Percentiles rank a stretch among this genome's conserved stretches.
Evolutionary conservation across 2,888 invertebrate species (phyloP).

Genomic region (Octodonta nipae): DNA sequence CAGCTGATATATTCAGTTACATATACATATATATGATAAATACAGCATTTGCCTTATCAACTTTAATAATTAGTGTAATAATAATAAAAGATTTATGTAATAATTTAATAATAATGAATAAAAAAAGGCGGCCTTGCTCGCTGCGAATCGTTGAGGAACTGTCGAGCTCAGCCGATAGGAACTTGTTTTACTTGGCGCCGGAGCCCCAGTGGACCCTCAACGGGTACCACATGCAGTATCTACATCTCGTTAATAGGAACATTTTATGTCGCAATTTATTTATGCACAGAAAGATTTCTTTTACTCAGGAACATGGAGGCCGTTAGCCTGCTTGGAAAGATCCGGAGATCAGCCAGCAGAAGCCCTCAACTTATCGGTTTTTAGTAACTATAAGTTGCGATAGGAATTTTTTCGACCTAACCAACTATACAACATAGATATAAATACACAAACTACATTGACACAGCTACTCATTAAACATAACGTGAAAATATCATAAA

Average conservation of each 20-base stretch:
- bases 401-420: slow-evolving; percentile 38
- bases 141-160: slow-evolving; percentile 35
- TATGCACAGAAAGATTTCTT: slow-evolving; percentile 30
- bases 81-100: slow-evolving; percentile 35
- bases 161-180: slow-evolving; percentile 34
- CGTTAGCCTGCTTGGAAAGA: slow-evolving; percentile 1
- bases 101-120: slow-evolving; percentile 37
- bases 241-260: slow-evolving; percentile 37
- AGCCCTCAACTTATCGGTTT: slow-evolving; percentile 14
- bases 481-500: too few relatives aligned
- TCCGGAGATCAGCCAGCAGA: slow-evolving; percentile 15
- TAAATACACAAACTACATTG: slow-evolving; percentile 34
- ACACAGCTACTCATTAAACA: slow-evolving; percentile 35
- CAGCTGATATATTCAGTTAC: slow-evolving; percentile 35
- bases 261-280: slow-evolving; percentile 34
- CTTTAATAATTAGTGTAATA: slow-evolving; percentile 35
- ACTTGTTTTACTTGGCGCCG: slow-evolving; percentile 39
- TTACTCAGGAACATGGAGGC: slow-evolving; percentile 33
- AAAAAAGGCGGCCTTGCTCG: slow-evolving; percentile 33
- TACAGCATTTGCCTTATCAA: slow-evolving; percentile 38
- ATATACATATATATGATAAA: slow-evolving; percentile 38
- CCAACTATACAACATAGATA: slow-evolving; percentile 36
- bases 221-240: slow-evolving; percentile 36
- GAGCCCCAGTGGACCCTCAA: slow-evolving; percentile 28
- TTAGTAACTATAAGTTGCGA: slow-evolving; percentile 40